These are phyloP conservation scores for Drosophila rellima DNA, from an alignment of 2,888 invertebrate genomes.

Conservation along the genomic window DNA sequence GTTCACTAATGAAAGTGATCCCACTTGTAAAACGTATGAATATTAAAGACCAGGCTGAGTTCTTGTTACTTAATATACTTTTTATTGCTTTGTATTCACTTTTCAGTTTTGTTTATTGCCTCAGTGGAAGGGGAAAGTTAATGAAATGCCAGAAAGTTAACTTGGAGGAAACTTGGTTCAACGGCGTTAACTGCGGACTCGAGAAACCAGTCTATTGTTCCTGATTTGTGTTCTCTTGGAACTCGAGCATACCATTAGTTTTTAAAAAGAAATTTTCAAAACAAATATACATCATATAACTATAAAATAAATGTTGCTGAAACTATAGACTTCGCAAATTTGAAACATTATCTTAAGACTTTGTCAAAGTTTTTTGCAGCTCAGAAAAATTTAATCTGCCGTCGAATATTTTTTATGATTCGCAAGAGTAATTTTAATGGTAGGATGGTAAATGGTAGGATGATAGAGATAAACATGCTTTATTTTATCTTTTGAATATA, in stretches of 20 bases:
- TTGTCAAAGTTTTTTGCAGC: neutral
- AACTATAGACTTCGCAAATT: neutral
- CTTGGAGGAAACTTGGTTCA: slow-evolving; percentile 27
- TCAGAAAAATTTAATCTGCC: neutral
- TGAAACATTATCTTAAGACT: neutral
- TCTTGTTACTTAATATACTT: neutral
- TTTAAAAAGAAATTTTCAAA: neutral
- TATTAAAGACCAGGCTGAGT: accelerated
- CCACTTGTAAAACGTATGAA: slow-evolving; percentile 51
- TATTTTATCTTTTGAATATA: too few relatives aligned
- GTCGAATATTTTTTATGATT: neutral
- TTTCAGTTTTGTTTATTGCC: slow-evolving; percentile 22
- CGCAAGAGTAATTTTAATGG: neutral
- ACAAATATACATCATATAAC: neutral
- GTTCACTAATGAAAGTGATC: slow-evolving; percentile 42
- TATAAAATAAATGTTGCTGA: neutral
- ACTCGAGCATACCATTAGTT: neutral
- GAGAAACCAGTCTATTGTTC: slow-evolving; percentile 39
- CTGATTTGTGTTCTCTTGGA: neutral
- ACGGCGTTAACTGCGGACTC: slow-evolving; percentile 5
- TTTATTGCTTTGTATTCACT: neutral
- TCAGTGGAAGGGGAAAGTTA: neutral
- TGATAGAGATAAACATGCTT: neutral
- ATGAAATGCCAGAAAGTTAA: neutral
- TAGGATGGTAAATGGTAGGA: neutral